Base-by-base conservation (phyloP, 1,140 invertebrate genomes). In the Meteorus sp. region DNA sequence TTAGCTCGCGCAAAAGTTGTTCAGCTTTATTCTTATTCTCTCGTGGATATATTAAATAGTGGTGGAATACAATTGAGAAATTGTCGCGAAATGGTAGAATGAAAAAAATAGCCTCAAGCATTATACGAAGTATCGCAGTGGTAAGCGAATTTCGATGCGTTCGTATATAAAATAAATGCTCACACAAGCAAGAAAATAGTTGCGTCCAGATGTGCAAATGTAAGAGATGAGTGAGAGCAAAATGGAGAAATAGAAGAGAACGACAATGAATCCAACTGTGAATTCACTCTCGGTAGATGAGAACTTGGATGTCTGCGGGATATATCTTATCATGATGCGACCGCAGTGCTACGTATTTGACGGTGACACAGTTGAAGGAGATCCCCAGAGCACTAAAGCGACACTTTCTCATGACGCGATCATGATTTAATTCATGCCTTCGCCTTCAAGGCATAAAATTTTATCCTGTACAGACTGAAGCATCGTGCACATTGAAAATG, bases 1-100 rank as follows among this genome's bases (percentile, higher is more conserved):
- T 59, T 57, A 60, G 57, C 45, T 62, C 52, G 37, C 39, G 60
- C 54, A 41, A 22, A 51, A 51, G 54, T 56, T 61, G 50, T 15
- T 19, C 37, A 22, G 13, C 15, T 29, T 50, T 39, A 7, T 44
- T n/a, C 39, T 45, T 43, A 31, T 19, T 43, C 27, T 5, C 50
- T 37, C 29, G 19, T 31, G 31, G 35, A 20, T 35, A 31, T 31
- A 35, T 52, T 52, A 35, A 52, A 52, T 31, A 15, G 50, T 52
- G 33, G 50, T 35, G n/a, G 31, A 52, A 52, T 52, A 52, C 37
- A 52, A 52, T 52, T 15, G 29, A 52, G 48, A 52, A 17, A 35
- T 17, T 23, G 25, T 52, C 7, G 47, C 11, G 33, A 11, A 23
- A 35, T 17, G 19, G 9, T 6, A 50, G 13, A 6, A 48, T 31